A percentile compares a stretch with the other conserved stretches of the same genome.
Evolutionary conservation across 2,888 invertebrate genomes (phyloP).

Genomic region (Dasypolia templi): DNA sequence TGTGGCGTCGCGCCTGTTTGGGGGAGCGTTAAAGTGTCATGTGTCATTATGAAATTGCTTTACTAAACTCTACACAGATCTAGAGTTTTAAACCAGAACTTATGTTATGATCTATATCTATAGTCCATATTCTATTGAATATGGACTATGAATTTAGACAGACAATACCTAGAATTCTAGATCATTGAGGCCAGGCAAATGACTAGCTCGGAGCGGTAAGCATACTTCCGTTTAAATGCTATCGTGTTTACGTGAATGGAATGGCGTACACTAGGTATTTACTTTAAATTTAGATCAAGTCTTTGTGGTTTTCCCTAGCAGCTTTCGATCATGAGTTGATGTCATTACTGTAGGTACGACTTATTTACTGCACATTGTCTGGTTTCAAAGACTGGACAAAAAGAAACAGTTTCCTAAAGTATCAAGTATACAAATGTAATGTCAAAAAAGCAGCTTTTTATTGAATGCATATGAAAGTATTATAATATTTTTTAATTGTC

Average conservation of each 20-base stretch:
- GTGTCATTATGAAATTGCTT: accelerated
- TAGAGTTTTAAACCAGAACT: background rate
- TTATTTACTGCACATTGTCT: background rate
- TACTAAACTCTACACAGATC: background rate
- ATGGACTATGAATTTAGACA: no score
- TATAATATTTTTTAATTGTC: no score
- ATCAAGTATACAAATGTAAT: background rate
- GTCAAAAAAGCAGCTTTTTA: no score
- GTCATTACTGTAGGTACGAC: background rate
- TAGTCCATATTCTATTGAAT: constrained; percentile 13
- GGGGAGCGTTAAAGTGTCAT: no score
- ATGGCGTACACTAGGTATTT: constrained; percentile 6
- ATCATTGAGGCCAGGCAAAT: constrained; percentile 28
- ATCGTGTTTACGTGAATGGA: constrained; percentile 3
- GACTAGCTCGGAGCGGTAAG: constrained; percentile 17
- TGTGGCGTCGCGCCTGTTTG: no score
- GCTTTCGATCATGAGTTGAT: background rate
- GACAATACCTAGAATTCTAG: constrained; percentile 27
- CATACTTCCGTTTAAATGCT: background rate
- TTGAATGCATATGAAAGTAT: no score
- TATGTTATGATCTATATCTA: background rate
- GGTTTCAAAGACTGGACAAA: background rate
- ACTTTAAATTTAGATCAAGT: constrained; percentile 18
- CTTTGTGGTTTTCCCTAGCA: background rate
- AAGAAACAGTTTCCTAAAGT: background rate